These are phyloP conservation scores for Gorilla gorilla DNA, from an alignment of 2,113 vertebrate genomes.

Conservation along the genomic window DNA sequence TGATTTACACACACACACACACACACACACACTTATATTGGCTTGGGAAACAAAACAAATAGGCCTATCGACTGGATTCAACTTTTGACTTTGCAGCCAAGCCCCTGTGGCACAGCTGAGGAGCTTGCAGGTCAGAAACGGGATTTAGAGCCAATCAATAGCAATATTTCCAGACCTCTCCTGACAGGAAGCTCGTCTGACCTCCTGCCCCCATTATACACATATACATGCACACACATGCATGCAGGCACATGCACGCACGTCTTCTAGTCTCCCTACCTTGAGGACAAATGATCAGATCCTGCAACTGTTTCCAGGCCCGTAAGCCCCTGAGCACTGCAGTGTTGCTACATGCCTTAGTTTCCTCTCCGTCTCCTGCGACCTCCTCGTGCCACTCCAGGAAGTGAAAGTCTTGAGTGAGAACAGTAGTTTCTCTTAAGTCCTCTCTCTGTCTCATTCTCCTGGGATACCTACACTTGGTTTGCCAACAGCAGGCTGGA, in stretches of 20 bases:
- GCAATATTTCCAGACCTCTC: background rate
- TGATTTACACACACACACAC: background rate
- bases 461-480: background rate
- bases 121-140: background rate
- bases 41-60: background rate
- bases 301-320: background rate
- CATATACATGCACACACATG: background rate
- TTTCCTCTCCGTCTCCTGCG: background rate
- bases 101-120: background rate
- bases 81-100: background rate
- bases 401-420: constrained; percentile 49
- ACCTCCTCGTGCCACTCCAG: background rate
- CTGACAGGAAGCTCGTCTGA: background rate
- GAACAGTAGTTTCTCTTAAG: background rate
- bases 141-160: background rate
- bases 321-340: background rate
- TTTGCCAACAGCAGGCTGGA: background rate
- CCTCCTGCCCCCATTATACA: background rate
- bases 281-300: background rate
- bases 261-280: background rate
- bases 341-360: background rate
- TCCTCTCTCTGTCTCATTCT: background rate
- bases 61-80: background rate
- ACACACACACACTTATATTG: background rate
- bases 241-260: background rate